Evolutionary conservation across 2,113 vertebrate genomes (phyloP), one percentile per base, ranked within the genome.

Genomic region (Junco hyemalis): DNA sequence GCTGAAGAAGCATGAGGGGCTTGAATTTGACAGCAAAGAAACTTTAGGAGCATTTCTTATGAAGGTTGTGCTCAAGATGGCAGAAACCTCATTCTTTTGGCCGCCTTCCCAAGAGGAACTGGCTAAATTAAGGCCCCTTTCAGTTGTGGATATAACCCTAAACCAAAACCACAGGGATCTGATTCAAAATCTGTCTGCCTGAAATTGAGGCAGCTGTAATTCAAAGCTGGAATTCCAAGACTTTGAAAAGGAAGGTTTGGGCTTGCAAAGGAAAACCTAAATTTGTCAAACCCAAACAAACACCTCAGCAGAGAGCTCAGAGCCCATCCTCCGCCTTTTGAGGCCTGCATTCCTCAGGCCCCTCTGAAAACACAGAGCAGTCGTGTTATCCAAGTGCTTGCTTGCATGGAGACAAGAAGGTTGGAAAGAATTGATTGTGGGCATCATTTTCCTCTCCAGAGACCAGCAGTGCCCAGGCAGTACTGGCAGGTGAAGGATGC

Each of bases 91-190:
- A 97, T 73, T 80, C 50, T 90, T 90, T 86, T 95, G 96, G 93
- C 93, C 5, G 6, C 84, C 82, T 93, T 96, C 92, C 94, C 88
- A 79, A 95, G 82, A 88, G 94, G 94, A 97, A 96, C 93, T 86
- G 72, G 74, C 86, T 96, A 95, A 95, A 97, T 96, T 92, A 95
- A 96, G 92, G 72, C 76, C 57, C 73, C n/a, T 96, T 95, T 95
- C 93, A 81, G 72, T 78, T 96, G 88, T 96, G 94, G 88, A 90
- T 96, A 94, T 78, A 96, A 96, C 90, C 68, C 90, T 92, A 74
- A 95, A 96, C 93, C 90, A 92, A 97, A 97, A 95, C 95, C 95
- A 93, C 94, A 76, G 72, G 42, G 94, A 94, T 93, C 77, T 90
- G 60, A 90, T 81, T 94, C 82, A 93, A 95, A 86, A 95, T 70